Conservation (phyloP, 2,888 invertebrate genomes). For the Hyposoter didymator region DNA sequence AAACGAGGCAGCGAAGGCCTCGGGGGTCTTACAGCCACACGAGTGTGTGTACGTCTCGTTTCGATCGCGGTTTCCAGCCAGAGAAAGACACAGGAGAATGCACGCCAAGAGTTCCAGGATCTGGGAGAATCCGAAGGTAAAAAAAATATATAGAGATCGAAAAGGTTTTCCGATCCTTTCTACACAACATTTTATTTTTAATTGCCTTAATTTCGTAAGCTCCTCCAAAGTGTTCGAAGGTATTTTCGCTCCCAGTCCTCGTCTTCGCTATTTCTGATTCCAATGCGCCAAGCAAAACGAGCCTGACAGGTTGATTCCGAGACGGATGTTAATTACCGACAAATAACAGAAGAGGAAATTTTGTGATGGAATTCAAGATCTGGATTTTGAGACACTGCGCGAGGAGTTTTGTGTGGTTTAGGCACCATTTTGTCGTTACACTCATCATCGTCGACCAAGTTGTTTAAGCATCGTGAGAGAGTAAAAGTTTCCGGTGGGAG, state of each 20-base stretch:
- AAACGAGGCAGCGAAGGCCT: constrained; percentile 50
- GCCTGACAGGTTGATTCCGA: constrained; percentile 44
- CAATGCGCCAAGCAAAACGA: background rate
- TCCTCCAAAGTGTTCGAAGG: background rate
- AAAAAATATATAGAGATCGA: constrained; percentile 54
- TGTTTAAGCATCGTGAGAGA: constrained; percentile 39
- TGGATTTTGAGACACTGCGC: background rate
- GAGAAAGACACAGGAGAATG: background rate
- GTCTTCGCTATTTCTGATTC: constrained; percentile 9
- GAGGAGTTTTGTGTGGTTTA: background rate
- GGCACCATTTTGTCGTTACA: constrained; percentile 11
- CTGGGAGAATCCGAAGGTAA: constrained; percentile 31
- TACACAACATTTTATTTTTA: background rate
- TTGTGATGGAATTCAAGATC: background rate
- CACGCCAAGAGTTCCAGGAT: constrained; percentile 13
- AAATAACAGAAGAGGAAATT: constrained; percentile 50
- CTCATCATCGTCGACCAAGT: constrained; percentile 44
- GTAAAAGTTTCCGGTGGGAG: constrained; percentile 41
- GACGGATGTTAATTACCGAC: constrained; percentile 45
- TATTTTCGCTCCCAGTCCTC: background rate
- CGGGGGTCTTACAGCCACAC: background rate
- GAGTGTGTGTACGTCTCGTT: constrained; percentile 1
- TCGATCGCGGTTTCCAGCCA: background rate
- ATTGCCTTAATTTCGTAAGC: constrained; percentile 4
- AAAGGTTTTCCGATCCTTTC: constrained; percentile 15